phyloP scores from a whole-genome alignment of 2,888 invertebrate species.

The Xylota sylvarum region DNA sequence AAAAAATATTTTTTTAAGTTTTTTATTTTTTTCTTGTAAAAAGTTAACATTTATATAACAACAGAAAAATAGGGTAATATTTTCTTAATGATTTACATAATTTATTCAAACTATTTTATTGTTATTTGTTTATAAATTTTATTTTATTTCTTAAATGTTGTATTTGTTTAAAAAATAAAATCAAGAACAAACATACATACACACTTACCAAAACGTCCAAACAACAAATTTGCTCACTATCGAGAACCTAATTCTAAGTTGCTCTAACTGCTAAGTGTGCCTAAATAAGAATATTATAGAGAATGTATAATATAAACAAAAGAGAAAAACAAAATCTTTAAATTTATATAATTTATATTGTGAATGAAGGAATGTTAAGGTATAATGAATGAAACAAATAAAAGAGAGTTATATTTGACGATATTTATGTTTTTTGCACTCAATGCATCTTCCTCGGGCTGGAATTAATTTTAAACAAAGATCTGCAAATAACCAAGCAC shows the following conservation, averaged over 20 bases:
- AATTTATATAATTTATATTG: slow-evolving; percentile 65
- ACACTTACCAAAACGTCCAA: slow-evolving; percentile 67
- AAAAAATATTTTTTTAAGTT: background rate
- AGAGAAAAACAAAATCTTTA: slow-evolving; percentile 2
- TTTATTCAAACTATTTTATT: slow-evolving; percentile 32
- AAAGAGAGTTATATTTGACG: slow-evolving; percentile 40
- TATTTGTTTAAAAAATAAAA: background rate
- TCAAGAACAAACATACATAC: slow-evolving; percentile 4
- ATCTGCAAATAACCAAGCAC: no score
- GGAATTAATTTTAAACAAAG: no score
- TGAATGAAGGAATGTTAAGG: slow-evolving; percentile 18
- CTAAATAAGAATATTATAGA: slow-evolving; percentile 35
- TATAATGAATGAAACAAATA: slow-evolving; percentile 62
- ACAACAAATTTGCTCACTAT: slow-evolving; percentile 59
- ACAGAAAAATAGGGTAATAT: background rate
- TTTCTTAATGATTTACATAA: slow-evolving; percentile 21
- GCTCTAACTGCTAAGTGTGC: slow-evolving; percentile 65
- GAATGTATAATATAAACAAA: slow-evolving; percentile 1
- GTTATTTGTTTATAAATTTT: slow-evolving; percentile 25
- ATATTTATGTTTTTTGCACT: background rate
- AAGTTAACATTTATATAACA: slow-evolving; percentile 29
- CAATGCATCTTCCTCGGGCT: background rate
- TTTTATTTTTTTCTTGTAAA: slow-evolving; percentile 22
- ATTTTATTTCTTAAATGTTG: slow-evolving; percentile 27
- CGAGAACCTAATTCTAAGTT: slow-evolving; percentile 62